phyloP scores from a whole-genome alignment of 2,797 vertebrate genomes.

The Epinephelus awoara region DNA sequence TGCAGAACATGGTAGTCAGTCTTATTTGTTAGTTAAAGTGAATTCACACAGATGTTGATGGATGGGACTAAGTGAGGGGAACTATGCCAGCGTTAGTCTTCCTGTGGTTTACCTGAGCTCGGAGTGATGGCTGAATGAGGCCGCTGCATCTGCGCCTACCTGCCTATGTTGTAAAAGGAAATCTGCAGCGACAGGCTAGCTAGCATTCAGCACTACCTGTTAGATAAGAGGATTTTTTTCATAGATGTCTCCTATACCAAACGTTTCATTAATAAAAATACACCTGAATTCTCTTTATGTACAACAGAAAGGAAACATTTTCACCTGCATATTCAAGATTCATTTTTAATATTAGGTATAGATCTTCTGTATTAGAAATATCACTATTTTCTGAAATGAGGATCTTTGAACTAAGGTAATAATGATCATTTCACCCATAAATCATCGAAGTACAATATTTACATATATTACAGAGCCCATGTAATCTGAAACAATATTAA shows the following conservation, averaged over 20 bases:
- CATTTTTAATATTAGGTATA: constrained; percentile 88
- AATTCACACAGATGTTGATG: constrained; percentile 61
- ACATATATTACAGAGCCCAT: constrained; percentile 90
- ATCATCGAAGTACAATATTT: constrained; percentile 90
- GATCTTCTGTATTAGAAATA: constrained; percentile 93
- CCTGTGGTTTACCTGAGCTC: constrained; percentile 85
- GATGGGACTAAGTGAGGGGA: constrained; percentile 52
- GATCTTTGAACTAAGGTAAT: constrained; percentile 85
- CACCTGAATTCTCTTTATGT: constrained; percentile 87
- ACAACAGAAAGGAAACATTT: constrained; percentile 87
- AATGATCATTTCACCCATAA: constrained; percentile 85
- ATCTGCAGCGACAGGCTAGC: constrained; percentile 75
- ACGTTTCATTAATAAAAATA: constrained; percentile 85
- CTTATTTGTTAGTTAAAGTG: constrained; percentile 62
- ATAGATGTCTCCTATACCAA: constrained; percentile 84
- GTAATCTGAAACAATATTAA: constrained; percentile 92
- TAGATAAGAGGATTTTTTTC: constrained; percentile 74
- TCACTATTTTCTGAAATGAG: constrained; percentile 89
- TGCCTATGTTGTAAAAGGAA: constrained; percentile 64
- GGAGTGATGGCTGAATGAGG: constrained; percentile 80
- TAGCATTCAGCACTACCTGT: constrained; percentile 79
- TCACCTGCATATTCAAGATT: constrained; percentile 90
- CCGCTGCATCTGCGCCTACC: constrained; percentile 65
- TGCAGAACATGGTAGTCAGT: constrained; percentile 60
- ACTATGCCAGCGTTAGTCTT: constrained; percentile 73